Evolutionary conservation across 2,888 invertebrate species (phyloP).

Genomic region (Metopia argyrocephala): DNA sequence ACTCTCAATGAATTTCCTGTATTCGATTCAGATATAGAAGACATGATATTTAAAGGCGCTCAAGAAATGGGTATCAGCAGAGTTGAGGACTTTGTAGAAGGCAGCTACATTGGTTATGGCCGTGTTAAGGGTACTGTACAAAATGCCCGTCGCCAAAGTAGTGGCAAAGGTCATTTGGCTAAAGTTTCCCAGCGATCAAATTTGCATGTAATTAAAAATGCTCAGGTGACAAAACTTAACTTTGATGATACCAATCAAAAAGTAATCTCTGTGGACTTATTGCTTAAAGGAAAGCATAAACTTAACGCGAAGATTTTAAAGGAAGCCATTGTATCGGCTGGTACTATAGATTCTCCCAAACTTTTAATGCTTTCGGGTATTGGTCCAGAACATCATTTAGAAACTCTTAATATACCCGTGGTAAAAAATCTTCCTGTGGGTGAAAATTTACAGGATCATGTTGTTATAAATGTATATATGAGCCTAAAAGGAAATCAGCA

Average conservation of each 20-base stretch:
- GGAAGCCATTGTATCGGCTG: constrained; percentile 75
- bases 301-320: constrained; percentile 67
- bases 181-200: constrained; percentile 80
- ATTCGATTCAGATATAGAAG: constrained; percentile 60
- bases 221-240: constrained; percentile 80
- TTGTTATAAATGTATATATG: constrained; percentile 79
- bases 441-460: constrained; percentile 89
- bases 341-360: constrained; percentile 74
- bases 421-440: constrained; percentile 80
- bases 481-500: constrained; percentile 74
- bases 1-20: constrained; percentile 77
- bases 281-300: constrained; percentile 78
- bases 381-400: constrained; percentile 71
- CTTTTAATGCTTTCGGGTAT: constrained; percentile 76
- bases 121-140: constrained; percentile 79
- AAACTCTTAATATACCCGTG: constrained; percentile 68
- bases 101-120: constrained; percentile 79
- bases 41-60: constrained; percentile 78
- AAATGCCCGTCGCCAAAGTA: constrained; percentile 85
- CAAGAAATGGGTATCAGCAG: constrained; percentile 78
- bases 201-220: constrained; percentile 81
- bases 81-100: constrained; percentile 75
- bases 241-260: constrained; percentile 78
- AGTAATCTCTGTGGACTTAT: constrained; percentile 78
- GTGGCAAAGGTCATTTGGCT: constrained; percentile 85